Base-by-base conservation (phyloP, 1,140 invertebrate species). In the Drosophila guanche region DNA sequence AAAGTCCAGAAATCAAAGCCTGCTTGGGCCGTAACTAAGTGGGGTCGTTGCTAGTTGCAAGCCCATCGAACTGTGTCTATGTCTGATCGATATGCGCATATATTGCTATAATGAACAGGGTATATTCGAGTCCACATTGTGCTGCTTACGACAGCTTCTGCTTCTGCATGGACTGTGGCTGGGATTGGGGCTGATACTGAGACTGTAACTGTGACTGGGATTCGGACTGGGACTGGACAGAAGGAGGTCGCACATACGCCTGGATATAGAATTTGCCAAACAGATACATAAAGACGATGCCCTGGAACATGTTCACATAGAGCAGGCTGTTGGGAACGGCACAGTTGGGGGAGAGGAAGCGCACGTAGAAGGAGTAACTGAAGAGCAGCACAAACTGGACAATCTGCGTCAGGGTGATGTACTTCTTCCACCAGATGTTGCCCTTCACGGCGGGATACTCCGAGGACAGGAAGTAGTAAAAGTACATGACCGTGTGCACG, bases 391-490 rank as follows among this genome's bases (percentile, higher is more conserved):
- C 72, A 85, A 97, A 98, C 91, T 98, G 97, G 43, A 93, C 92
- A 53, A 97, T 93, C 90, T 97, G 96, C 10, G 96, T 79, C n/a
- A 93, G 92, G 0, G 96, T 97, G 37, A 97, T 93, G 79, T 97
- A 95, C 79, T 94, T 96, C 91, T 97, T 97, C 96, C 96, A 97
- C 96, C 96, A 97, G 0, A 96, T 91, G 63, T 93, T 95, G 42
- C 93, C 93, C 78, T 93, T 94, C 86, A 94, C 93, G 52, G 94
- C 91, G 37, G 94, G 95, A 57, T 93, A 95, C 58, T 94, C 90
- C 2, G 93, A 94, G n/a, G 94, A 93, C 33, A 94, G 92, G 91
- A 95, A 93, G 89, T 97, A 97, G 89, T 97, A 97, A 1, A 92
- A 89, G 80, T 97, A 97, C 96, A 97, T 97, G 25, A 97, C 85